A percentile compares a stretch with the other conserved stretches of the same genome.
These are phyloP conservation scores for Oriolus oriolus DNA, from an alignment of 2,113 vertebrate genomes.

Conservation along the genomic window DNA sequence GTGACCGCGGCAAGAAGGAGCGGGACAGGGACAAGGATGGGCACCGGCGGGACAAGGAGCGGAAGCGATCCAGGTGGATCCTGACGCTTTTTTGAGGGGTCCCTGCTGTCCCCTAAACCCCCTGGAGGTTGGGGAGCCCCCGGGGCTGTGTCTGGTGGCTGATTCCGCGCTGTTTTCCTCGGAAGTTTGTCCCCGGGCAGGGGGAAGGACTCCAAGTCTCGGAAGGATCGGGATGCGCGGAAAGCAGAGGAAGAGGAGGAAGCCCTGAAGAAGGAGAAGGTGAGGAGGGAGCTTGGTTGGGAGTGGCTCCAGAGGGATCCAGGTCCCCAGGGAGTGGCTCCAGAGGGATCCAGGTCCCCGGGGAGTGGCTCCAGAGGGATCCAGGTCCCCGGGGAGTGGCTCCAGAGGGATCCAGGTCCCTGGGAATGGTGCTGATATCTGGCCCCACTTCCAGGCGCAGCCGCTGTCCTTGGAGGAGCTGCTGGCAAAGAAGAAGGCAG, in stretches of 20 bases:
- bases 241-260: conserved; percentile 87
- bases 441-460: background rate
- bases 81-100: fast-evolving
- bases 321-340: background rate
- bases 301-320: background rate
- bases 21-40: conserved; percentile 84
- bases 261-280: conserved; percentile 85
- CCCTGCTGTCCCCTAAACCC: background rate
- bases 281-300: background rate
- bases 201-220: conserved; percentile 83
- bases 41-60: conserved; percentile 86
- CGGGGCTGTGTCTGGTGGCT: fast-evolving
- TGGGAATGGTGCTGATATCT: background rate
- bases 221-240: conserved; percentile 84
- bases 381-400: background rate
- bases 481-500: conserved; percentile 94
- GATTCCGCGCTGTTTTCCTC: background rate
- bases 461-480: conserved; percentile 93
- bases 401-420: background rate
- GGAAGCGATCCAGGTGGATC: conserved; percentile 82
- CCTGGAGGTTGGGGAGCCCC: too few relatives aligned
- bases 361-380: background rate
- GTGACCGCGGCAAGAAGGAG: conserved; percentile 85
- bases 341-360: background rate
- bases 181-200: conserved; percentile 84